Conservation (phyloP, 1,140 invertebrate genomes). For the Aporrectodea caliginosa region DNA sequence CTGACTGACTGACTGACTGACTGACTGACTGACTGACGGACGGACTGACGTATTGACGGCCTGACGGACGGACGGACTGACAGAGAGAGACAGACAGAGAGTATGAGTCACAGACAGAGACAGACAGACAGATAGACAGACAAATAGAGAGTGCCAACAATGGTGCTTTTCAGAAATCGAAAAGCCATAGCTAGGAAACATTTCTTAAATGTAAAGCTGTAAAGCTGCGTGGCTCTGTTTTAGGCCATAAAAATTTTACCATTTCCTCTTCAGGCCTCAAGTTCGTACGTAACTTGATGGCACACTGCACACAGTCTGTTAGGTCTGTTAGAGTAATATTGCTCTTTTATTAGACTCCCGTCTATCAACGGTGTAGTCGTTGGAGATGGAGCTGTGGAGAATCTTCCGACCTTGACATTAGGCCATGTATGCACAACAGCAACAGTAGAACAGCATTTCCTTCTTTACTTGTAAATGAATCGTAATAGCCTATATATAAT, state of each 20-base stretch:
- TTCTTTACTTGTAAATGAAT: neutral
- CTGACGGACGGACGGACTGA: no score
- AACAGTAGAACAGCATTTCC: neutral
- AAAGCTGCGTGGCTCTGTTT: no score
- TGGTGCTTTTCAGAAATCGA: no score
- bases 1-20: no score
- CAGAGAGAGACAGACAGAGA: no score
- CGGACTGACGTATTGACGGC: no score
- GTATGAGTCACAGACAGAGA: no score
- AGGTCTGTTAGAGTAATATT: neutral
- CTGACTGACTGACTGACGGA: no score
- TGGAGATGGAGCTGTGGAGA: neutral
- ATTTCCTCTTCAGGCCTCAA: neutral
- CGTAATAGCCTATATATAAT: neutral
- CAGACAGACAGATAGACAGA: no score
- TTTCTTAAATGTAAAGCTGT: no score
- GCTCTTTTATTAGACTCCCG: neutral
- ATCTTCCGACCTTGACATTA: constrained; percentile 57
- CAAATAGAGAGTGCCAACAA: no score
- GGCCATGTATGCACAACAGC: neutral
- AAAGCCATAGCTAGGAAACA: no score
- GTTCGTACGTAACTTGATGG: neutral
- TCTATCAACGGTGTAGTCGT: neutral
- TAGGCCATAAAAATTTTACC: neutral
- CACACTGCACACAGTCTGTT: neutral